phyloP scores from a whole-genome alignment of 2,888 invertebrate genomes.

The Heliconius erato region DNA sequence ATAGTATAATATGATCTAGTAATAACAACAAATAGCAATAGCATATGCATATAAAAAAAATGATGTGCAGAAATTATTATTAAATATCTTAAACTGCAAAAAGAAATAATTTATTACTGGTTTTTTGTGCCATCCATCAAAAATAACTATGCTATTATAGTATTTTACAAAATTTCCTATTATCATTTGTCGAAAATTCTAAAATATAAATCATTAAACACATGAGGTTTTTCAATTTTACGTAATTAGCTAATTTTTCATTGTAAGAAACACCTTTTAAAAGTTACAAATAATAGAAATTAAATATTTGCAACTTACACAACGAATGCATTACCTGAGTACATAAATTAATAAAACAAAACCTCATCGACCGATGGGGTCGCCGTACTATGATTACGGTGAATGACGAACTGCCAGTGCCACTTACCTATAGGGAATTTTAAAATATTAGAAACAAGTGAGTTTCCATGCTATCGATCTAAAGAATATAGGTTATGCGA shows the following conservation, averaged over 20 bases:
- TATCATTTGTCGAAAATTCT: not conserved
- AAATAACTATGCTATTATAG: not conserved
- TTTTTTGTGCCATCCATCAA: not conserved
- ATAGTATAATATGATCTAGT: too few relatives aligned
- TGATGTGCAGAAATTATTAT: not conserved
- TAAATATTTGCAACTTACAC: not conserved
- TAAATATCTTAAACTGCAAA: not conserved
- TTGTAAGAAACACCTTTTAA: not conserved
- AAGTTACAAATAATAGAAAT: not conserved
- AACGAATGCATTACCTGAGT: conserved; percentile 9
- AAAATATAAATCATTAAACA: not conserved
- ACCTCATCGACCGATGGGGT: conserved; percentile 68
- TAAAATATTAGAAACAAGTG: conserved; percentile 39
- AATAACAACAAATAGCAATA: not conserved
- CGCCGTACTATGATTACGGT: conserved; percentile 74
- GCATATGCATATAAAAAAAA: not conserved
- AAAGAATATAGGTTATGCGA: conserved; percentile 41
- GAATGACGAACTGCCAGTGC: conserved; percentile 53
- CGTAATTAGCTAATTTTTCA: not conserved
- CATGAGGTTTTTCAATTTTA: not conserved
- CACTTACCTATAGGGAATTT: conserved; percentile 46
- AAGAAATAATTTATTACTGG: not conserved
- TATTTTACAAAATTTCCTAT: not conserved
- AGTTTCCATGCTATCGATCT: conserved; percentile 42
- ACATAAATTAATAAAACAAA: conserved; percentile 39